Evolutionary conservation across 2,888 invertebrate genomes (phyloP).

Genomic region (Oxystoma pomonae): DNA sequence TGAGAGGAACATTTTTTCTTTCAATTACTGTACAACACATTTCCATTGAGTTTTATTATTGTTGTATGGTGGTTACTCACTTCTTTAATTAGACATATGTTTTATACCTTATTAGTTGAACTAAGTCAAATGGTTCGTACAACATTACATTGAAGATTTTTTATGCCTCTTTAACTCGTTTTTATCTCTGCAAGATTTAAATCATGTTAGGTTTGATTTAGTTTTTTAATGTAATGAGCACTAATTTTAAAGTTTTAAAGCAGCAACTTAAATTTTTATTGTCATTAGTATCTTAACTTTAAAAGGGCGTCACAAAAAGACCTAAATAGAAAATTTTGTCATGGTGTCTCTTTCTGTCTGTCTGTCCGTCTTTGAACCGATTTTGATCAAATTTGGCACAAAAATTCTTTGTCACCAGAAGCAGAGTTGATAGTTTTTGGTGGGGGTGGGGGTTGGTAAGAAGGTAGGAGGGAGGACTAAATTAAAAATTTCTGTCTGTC

Average conservation of each 20-base stretch:
- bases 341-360: too few species aligned
- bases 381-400: too few species aligned
- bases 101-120: neutral
- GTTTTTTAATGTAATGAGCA: conserved; percentile 8
- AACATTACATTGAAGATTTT: neutral
- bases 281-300: too few species aligned
- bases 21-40: neutral
- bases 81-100: neutral
- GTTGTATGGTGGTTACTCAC: neutral
- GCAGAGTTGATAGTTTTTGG: too few species aligned
- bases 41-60: neutral
- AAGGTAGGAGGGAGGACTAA: too few species aligned
- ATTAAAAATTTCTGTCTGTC: too few species aligned
- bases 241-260: neutral
- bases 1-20: neutral
- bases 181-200: neutral
- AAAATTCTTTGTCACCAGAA: too few species aligned
- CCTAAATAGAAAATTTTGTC: too few species aligned
- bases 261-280: too few species aligned
- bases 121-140: neutral
- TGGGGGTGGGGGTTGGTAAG: too few species aligned
- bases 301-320: too few species aligned
- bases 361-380: too few species aligned
- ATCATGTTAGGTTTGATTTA: conserved; percentile 7
- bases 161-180: neutral